phyloP scores from a whole-genome alignment of 2,797 vertebrate genomes.

The Syngnathus acus region DNA sequence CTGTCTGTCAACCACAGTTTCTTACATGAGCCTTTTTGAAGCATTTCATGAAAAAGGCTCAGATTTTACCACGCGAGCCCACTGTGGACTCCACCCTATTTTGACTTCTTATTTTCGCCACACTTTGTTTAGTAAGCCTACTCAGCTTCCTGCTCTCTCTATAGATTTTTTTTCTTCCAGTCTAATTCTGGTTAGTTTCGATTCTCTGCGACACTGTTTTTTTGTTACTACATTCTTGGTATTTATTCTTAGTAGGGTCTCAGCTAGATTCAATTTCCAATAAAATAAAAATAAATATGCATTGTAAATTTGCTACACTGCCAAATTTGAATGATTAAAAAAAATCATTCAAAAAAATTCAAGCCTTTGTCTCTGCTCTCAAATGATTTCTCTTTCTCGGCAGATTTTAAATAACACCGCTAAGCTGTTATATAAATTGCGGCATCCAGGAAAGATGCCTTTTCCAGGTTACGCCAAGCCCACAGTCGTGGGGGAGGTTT shows the following conservation, averaged over 20 bases:
- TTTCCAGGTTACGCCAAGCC: too few species aligned
- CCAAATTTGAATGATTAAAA: too few species aligned
- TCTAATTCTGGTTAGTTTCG: not conserved
- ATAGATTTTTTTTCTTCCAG: not conserved
- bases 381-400: not conserved
- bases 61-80: conserved; percentile 54
- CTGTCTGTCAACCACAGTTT: conserved; percentile 25
- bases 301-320: not conserved
- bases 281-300: not conserved
- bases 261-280: too few species aligned
- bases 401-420: too few species aligned
- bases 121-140: conserved; percentile 17
- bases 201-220: conserved; percentile 16
- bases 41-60: conserved; percentile 50
- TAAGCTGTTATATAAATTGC: too few species aligned
- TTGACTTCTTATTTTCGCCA: conserved; percentile 30
- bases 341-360: not conserved
- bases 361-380: too few species aligned
- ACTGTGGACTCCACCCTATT: conserved; percentile 55
- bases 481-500: not conserved
- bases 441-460: too few species aligned
- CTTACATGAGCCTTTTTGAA: conserved; percentile 48
- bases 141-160: conserved; percentile 23
- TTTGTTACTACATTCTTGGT: conserved; percentile 22
- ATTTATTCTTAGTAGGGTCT: not conserved